These are phyloP conservation scores for Cheirogaleus medius DNA, from an alignment of 2,113 vertebrate species.

Conservation along the genomic window DNA sequence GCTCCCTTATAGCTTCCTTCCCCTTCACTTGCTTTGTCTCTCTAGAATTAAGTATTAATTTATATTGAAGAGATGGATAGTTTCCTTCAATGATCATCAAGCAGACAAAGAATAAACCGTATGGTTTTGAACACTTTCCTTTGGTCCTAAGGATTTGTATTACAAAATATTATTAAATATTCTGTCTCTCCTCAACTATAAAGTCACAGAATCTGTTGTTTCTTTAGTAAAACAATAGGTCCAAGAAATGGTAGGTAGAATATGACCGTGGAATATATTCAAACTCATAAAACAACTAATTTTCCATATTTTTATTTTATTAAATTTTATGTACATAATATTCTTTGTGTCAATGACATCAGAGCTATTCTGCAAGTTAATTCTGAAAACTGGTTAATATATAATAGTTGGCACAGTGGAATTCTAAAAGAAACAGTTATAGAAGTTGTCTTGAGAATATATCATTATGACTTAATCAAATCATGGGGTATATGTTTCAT, in stretches of 20 bases:
- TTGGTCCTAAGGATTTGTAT: background rate
- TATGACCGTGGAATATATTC: background rate
- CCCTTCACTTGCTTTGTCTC: background rate
- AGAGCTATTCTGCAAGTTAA: background rate
- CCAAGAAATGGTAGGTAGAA: conserved; percentile 2
- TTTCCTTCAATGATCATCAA: background rate
- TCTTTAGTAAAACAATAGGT: conserved; percentile 14
- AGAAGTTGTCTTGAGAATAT: conserved; percentile 35
- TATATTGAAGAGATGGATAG: background rate
- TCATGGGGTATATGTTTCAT: background rate
- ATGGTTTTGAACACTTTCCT: conserved; percentile 3
- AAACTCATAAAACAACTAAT: background rate
- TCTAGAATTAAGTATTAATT: conserved; percentile 35
- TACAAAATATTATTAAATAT: conserved; percentile 18
- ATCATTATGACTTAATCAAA: background rate
- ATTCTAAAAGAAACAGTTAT: background rate
- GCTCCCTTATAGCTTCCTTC: background rate
- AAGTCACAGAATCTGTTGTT: background rate
- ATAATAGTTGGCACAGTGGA: background rate
- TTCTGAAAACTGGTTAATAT: conserved; percentile 1
- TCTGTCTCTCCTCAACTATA: background rate
- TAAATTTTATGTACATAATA: background rate
- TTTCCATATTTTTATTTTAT: conserved; percentile 11
- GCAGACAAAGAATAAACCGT: background rate
- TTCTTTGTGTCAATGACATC: background rate